Percentiles rank a stretch among this genome's conserved stretches.
Evolutionary conservation across 2,797 vertebrate genomes (phyloP).

Genomic region (Esox lucius): DNA sequence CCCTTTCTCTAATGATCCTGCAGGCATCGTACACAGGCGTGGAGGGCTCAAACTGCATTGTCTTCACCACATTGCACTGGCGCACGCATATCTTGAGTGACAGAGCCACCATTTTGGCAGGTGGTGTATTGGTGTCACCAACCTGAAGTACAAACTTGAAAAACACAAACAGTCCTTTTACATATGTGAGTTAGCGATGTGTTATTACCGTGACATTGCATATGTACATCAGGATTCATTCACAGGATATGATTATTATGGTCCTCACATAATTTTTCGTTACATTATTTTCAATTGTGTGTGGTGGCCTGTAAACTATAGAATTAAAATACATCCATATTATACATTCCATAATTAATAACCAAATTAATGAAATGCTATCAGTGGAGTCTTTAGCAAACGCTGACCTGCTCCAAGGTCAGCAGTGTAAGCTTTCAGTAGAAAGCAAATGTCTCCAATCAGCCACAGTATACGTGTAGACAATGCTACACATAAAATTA

Average conservation of each 20-base stretch:
- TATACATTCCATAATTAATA: too few species aligned
- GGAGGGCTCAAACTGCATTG: slow-evolving; percentile 97
- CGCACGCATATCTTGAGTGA: slow-evolving; percentile 97
- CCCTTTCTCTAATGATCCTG: slow-evolving; percentile 91
- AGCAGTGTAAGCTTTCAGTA: slow-evolving; percentile 47
- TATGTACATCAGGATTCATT: not conserved
- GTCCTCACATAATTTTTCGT: too few species aligned
- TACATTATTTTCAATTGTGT: too few species aligned
- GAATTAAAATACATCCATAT: too few species aligned
- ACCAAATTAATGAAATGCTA: not conserved
- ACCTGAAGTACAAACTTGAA: slow-evolving; percentile 61
- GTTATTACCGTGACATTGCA: not conserved
- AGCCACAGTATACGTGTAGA: slow-evolving; percentile 35
- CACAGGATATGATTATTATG: too few species aligned
- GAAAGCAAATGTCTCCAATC: slow-evolving; percentile 44
- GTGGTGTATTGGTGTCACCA: slow-evolving; percentile 51
- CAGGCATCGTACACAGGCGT: slow-evolving; percentile 97
- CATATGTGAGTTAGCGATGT: not conserved
- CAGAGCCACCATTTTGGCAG: slow-evolving; percentile 90
- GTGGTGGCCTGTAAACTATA: too few species aligned
- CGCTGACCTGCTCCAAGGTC: slow-evolving; percentile 40
- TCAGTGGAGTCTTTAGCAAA: slow-evolving; percentile 35
- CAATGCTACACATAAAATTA: slow-evolving; percentile 46
- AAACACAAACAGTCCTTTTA: slow-evolving; percentile 17
- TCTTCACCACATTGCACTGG: slow-evolving; percentile 98